phyloP scores from a whole-genome alignment of 2,888 invertebrate genomes.

The Tanytarsus gracilentus region DNA sequence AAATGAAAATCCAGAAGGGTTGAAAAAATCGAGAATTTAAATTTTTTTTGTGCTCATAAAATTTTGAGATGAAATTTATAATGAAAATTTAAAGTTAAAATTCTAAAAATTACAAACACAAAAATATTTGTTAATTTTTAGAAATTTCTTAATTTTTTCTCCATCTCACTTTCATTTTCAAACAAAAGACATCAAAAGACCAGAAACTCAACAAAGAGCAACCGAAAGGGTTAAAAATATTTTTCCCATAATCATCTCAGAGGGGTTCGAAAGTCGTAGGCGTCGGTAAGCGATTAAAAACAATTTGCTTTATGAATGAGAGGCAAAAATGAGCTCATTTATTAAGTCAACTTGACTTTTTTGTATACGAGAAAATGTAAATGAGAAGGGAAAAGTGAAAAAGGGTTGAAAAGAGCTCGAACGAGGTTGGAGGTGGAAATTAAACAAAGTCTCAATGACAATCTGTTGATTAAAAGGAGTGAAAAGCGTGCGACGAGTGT shows the following conservation, averaged over 20 bases:
- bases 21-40: too few relatives aligned
- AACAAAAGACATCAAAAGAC: background rate
- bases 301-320: background rate
- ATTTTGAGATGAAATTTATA: too few relatives aligned
- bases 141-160: too few relatives aligned
- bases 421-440: conserved; percentile 1
- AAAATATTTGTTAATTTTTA: too few relatives aligned
- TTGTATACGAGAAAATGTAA: background rate
- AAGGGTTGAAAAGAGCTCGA: background rate
- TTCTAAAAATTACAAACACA: too few relatives aligned
- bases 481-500: background rate
- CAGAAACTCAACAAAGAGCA: background rate
- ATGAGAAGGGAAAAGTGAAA: background rate
- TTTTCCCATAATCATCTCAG: background rate
- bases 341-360: background rate
- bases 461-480: conserved; percentile 7
- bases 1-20: too few relatives aligned
- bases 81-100: too few relatives aligned
- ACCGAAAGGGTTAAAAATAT: background rate
- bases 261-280: background rate
- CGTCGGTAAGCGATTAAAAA: background rate
- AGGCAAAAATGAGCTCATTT: background rate
- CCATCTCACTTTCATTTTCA: too few relatives aligned
- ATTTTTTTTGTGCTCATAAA: too few relatives aligned
- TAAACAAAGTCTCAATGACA: conserved; percentile 8